phyloP scores from a whole-genome alignment of 92 coral and sea anemone genomes.

The Paragorgia papillata region DNA sequence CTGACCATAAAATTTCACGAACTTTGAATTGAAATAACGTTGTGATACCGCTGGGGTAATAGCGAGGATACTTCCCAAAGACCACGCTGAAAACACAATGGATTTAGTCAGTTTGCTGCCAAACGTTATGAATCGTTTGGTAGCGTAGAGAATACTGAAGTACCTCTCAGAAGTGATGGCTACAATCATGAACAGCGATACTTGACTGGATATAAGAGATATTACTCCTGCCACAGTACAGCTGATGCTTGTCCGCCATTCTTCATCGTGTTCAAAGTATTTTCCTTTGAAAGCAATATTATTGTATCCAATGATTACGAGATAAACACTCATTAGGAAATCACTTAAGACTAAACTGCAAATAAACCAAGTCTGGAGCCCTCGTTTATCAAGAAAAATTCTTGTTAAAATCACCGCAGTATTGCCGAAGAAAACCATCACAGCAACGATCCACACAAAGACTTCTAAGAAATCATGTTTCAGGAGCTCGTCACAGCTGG shows the following conservation, averaged over 20 bases:
- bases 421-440: not conserved
- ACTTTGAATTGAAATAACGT: not conserved
- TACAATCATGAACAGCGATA: constrained; percentile 8
- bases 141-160: not conserved
- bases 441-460: constrained; percentile 24
- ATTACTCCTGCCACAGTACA: constrained; percentile 26
- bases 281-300: not conserved
- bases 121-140: not conserved
- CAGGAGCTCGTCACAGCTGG: constrained; percentile 21
- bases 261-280: constrained; percentile 11
- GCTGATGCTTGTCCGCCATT: constrained; percentile 27
- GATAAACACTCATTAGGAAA: constrained; percentile 16
- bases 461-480: constrained; percentile 20
- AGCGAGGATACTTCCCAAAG: not conserved
- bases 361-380: constrained; percentile 1
- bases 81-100: constrained; percentile 17
- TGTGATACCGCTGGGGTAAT: constrained; percentile 2
- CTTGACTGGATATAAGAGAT: constrained; percentile 24
- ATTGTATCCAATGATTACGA: constrained; percentile 18
- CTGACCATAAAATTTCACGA: constrained; percentile 18
- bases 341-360: constrained; percentile 7
- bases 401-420: not conserved
- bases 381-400: not conserved
- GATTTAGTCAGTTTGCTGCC: not conserved
- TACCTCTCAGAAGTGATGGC: constrained; percentile 5